These are phyloP conservation scores for Oscheius sp. DNA, from an alignment of 2,888 invertebrate genomes.

Conservation along the genomic window DNA sequence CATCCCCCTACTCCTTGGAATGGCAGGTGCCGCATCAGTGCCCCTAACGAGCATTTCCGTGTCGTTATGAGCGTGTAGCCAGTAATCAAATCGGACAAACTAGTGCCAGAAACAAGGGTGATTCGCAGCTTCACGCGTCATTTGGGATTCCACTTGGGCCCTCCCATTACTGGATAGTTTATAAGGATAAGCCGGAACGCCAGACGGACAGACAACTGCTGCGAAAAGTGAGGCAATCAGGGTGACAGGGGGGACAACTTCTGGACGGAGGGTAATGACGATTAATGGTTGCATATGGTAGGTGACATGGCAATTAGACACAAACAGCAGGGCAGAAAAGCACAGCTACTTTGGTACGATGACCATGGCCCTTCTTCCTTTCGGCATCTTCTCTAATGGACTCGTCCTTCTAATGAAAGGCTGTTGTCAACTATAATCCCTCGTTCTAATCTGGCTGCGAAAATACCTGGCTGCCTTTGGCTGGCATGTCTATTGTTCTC, in stretches of 20 bases:
- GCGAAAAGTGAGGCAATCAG: too few relatives aligned
- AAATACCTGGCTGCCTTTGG: slow-evolving; percentile 4
- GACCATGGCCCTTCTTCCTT: neutral
- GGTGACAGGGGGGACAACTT: neutral
- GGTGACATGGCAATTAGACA: slow-evolving; percentile 18
- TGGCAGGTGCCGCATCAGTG: slow-evolving; percentile 19
- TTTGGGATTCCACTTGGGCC: slow-evolving; percentile 4
- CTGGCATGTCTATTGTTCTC: slow-evolving; percentile 3
- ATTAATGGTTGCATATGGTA: slow-evolving; percentile 27
- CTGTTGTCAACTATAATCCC: slow-evolving; percentile 7
- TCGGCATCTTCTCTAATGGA: slow-evolving; percentile 2
- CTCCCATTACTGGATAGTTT: too few relatives aligned
- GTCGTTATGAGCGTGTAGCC: slow-evolving; percentile 30
- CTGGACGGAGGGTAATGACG: slow-evolving; percentile 3
- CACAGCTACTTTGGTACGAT: too few relatives aligned
- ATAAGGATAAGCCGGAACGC: too few relatives aligned
- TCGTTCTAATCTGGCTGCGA: slow-evolving; percentile 10
- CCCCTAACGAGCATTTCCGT: slow-evolving; percentile 28
- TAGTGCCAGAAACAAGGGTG: slow-evolving; percentile 13
- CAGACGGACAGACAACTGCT: too few relatives aligned
- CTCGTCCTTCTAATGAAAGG: slow-evolving; percentile 14
- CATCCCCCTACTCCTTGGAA: too few relatives aligned
- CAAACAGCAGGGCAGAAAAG: neutral
- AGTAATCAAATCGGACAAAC: slow-evolving; percentile 29
- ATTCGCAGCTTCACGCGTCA: slow-evolving; percentile 20